Evolutionary conservation across 2,888 invertebrate genomes (phyloP), one percentile per base, ranked within the genome.

Genomic region (Sepiola atlantica): DNA sequence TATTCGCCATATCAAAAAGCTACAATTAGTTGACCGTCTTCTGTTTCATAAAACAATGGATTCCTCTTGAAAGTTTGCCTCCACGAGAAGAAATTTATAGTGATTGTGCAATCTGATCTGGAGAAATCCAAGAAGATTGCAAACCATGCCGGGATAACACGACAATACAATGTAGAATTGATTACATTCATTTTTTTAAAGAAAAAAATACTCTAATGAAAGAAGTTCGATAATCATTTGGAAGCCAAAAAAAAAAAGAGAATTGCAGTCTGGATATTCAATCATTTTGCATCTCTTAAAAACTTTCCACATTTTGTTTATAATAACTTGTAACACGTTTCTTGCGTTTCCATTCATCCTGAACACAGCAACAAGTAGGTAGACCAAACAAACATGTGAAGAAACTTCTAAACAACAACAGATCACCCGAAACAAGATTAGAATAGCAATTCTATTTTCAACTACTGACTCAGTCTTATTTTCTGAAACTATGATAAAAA

Each of bases 371-470:
- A 45, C 45, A 32, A 77, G 21, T 77, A 32, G 77, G 77, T 77
- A 77, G 32, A 77, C 77, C n/a, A 77, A 77, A 77, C 77, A 77
- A 77, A n/a, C 14, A 77, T 32, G 61, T 61, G 28, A 61, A 28
- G 16, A 77, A n/a, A 10, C 32, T 77, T 77, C 77, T 77, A 4
- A 61, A 24, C 57, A 57, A 16, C n/a, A n/a, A 77, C 16, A n/a
- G 32, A n/a, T n/a, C n/a, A 77, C n/a, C n/a, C 14, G 77, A 32
- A 77, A n/a, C n/a, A 18, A 77, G n/a, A 32, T 77, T n/a, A 77
- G 77, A 77, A 77, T 77, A 77, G 77, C 77, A 77, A 77, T 77
- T 77, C n/a, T 77, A n/a, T n/a, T 77, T 77, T n/a, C n/a, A 77
- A 77, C 28, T n/a, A 77, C 77, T n/a, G 16, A 32, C 4, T 77